Percentiles rank a stretch among this genome's conserved stretches.
Conservation (phyloP, 2,113 vertebrate species). For the Puffinus mauretanicus region DNA sequence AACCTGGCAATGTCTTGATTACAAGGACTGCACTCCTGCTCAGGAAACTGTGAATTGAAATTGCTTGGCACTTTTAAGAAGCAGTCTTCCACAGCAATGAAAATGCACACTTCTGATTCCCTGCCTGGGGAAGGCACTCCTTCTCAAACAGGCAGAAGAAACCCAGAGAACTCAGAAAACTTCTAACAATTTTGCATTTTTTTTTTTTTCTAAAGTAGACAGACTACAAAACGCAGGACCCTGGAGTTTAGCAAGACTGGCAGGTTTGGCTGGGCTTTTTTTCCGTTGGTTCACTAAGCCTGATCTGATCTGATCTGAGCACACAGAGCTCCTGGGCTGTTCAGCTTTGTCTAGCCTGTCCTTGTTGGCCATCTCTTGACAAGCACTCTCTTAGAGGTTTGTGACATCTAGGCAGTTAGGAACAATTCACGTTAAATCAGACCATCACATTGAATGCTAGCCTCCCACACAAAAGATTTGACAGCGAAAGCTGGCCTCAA, state of each 20-base stretch:
- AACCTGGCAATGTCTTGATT: neutral
- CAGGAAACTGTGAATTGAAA: neutral
- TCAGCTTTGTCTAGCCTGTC: neutral
- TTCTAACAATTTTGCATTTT: neutral
- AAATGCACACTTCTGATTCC: neutral
- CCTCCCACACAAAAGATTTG: neutral
- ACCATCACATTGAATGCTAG: neutral
- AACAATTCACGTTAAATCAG: constrained; percentile 5
- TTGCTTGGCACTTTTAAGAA: neutral
- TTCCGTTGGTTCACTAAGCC: neutral
- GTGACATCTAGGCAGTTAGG: neutral
- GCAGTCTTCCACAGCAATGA: neutral
- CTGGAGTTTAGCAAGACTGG: neutral
- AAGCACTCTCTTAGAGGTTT: neutral
- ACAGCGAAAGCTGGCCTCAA: neutral
- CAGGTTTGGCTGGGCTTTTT: neutral
- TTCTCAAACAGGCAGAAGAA: neutral
- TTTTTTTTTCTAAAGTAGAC: neutral
- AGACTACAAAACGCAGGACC: neutral
- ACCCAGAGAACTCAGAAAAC: neutral
- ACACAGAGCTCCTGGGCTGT: neutral
- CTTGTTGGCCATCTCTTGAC: neutral
- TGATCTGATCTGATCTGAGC: neutral
- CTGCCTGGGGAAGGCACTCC: neutral
- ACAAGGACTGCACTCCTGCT: neutral